phyloP scores from a whole-genome alignment of 2,797 vertebrate genomes.

The Lutjanus argentimaculatus region DNA sequence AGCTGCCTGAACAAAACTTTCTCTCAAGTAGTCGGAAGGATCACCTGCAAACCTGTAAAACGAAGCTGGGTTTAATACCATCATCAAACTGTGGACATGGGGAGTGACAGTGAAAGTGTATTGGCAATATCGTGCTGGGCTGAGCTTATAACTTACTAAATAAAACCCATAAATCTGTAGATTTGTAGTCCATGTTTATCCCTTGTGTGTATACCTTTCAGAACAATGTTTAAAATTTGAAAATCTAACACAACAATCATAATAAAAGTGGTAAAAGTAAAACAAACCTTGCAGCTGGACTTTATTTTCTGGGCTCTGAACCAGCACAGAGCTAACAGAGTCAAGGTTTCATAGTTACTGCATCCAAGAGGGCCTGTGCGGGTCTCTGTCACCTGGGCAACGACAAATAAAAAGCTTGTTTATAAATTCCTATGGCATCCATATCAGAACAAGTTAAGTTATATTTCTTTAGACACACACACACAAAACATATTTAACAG shows the following conservation, averaged over 20 bases:
- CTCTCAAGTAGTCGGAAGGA: conserved; percentile 95
- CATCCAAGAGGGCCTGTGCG: conserved; percentile 97
- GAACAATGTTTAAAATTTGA: background rate
- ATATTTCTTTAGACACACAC: background rate
- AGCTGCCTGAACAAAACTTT: conserved; percentile 94
- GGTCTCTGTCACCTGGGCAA: conserved; percentile 96
- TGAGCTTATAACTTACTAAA: conserved; percentile 35
- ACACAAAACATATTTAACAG: background rate
- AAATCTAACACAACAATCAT: background rate
- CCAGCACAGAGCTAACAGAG: conserved; percentile 98
- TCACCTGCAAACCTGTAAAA: conserved; percentile 92
- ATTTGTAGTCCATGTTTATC: conserved; percentile 17
- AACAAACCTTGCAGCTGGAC: conserved; percentile 97
- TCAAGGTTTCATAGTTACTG: conserved; percentile 99
- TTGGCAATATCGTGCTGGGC: background rate
- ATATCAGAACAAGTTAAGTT: conserved; percentile 14
- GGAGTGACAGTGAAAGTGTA: conserved; percentile 31
- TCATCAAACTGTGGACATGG: conserved; percentile 43
- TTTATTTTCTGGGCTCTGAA: conserved; percentile 99
- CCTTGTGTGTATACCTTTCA: background rate
- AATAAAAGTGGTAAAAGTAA: conserved; percentile 39
- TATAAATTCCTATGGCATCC: conserved; percentile 21
- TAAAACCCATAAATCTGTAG: conserved; percentile 26
- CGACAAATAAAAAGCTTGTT: conserved; percentile 68
- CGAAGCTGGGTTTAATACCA: conserved; percentile 44